phyloP scores from a whole-genome alignment of 2,797 vertebrate species.

The Coreius guichenoti region DNA sequence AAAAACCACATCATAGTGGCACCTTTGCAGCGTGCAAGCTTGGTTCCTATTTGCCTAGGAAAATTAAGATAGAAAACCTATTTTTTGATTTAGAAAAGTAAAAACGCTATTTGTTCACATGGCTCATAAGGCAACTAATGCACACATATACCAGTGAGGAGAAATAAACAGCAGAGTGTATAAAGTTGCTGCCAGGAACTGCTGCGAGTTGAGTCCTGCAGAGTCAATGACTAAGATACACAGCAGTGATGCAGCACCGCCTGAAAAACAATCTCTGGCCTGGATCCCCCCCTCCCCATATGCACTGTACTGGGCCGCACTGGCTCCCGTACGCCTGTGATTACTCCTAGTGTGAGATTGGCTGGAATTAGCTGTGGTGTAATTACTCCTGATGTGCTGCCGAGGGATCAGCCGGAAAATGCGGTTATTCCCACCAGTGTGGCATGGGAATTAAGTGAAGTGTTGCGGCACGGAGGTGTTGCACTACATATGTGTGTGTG shows the following conservation, averaged over 20 bases:
- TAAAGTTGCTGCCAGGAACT: not conserved
- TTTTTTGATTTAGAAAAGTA: not conserved
- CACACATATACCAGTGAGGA: not conserved
- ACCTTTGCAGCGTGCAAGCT: not conserved
- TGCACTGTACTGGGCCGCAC: slow-evolving; percentile 4
- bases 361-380: slow-evolving; percentile 54
- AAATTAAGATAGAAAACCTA: not conserved
- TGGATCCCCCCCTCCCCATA: slow-evolving; percentile 6
- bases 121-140: slow-evolving; percentile 5
- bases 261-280: slow-evolving; percentile 41
- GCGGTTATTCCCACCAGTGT: slow-evolving; percentile 47
- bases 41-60: not conserved
- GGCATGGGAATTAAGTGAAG: slow-evolving; percentile 49
- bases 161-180: slow-evolving; percentile 14
- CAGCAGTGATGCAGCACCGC: not conserved
- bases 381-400: slow-evolving; percentile 58
- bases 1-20: not conserved
- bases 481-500: slow-evolving; percentile 29
- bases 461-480: slow-evolving; percentile 41
- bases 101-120: not conserved
- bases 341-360: slow-evolving; percentile 54
- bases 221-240: slow-evolving; percentile 35
- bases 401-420: slow-evolving; percentile 52
- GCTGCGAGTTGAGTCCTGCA: slow-evolving; percentile 13
- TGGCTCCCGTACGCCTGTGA: slow-evolving; percentile 13